A percentile compares a stretch with the other conserved stretches of the same genome.
phyloP scores from a whole-genome alignment of 2,113 vertebrate species.

The Anguilla rostrata region DNA sequence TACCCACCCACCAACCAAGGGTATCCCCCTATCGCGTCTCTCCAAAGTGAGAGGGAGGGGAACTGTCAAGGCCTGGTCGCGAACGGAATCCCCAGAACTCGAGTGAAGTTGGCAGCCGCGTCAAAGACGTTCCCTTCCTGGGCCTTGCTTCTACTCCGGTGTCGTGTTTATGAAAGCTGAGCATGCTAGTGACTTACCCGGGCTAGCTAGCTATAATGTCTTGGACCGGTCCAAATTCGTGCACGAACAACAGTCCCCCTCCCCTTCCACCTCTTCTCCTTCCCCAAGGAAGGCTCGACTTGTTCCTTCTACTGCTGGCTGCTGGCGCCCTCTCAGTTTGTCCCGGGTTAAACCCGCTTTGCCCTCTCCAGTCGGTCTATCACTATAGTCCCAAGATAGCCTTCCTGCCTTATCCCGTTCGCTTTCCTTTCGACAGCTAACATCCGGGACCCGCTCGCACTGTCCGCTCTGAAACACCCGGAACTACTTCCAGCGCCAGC shows the following conservation, averaged over 20 bases:
- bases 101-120: slow-evolving; percentile 60
- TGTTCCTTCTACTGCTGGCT: slow-evolving; percentile 38
- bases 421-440: slow-evolving; percentile 73
- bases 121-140: slow-evolving; percentile 70
- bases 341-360: slow-evolving; percentile 58
- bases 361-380: slow-evolving; percentile 42
- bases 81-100: slow-evolving; percentile 65
- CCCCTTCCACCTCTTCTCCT: slow-evolving; percentile 55
- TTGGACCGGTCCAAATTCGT: slow-evolving; percentile 65
- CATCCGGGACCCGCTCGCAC: slow-evolving; percentile 71
- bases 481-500: slow-evolving; percentile 72
- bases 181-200: slow-evolving; percentile 70
- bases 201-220: slow-evolving; percentile 56
- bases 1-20: slow-evolving; percentile 21
- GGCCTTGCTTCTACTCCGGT: slow-evolving; percentile 73
- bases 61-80: slow-evolving; percentile 62
- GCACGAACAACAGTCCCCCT: slow-evolving; percentile 54
- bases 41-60: slow-evolving; percentile 32
- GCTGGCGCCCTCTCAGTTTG: slow-evolving; percentile 51
- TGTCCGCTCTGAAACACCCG: slow-evolving; percentile 54
- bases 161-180: slow-evolving; percentile 46
- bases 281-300: slow-evolving; percentile 30
- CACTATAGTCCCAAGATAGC: slow-evolving; percentile 63
- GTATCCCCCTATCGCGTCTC: slow-evolving; percentile 43
- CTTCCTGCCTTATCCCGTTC: slow-evolving; percentile 71